Evolutionary conservation across 2,113 vertebrate species (phyloP), one percentile per base, ranked within the genome.

Genomic region (Pituophis catenifer): DNA sequence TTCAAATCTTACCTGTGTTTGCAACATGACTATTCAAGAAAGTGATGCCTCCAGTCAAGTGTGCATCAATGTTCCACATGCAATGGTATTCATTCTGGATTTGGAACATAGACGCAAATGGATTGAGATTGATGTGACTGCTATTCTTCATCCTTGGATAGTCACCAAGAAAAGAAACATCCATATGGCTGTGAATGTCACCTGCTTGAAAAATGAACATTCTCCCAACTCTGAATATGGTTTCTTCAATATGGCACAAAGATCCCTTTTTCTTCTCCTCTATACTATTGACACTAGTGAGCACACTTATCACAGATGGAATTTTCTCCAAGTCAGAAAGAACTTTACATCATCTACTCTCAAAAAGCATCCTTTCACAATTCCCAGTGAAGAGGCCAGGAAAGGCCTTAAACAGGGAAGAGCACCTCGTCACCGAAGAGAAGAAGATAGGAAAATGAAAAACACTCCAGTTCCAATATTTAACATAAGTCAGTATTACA

Each of bases 271-370:
- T 6, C 98, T 99, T 62, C 97, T 99, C 50, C 96, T 99, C 0
- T 99, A 99, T 54, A 98, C 99, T 88, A 99, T 98, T 0, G 99
- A 99, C 95, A 98, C 98, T 19, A 98, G 98, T 0, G 96, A 98
- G 89, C 97, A 96, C 33, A 96, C 97, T n/a, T 97, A 98, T 70
- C 98, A 98, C 92, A 94, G 97, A 86, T 97, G 97, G 92, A 93
- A 94, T 85, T 94, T 95, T 0, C 90, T 95, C 0, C 26, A 55
- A 50, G 33, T 54, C 9, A 55, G 59, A 3, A n/a, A 89, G 92
- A 93, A 91, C 75, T 75, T 93, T 5, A 48, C 0, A 0, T 2
- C 0, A 88, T 52, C 93, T 62, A 24, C 55, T 93, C 95, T 21
- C 5, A 94, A 93, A 62, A 94, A 89, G 92, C 26, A 5, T 1